Percentiles rank a stretch among this genome's conserved stretches.
phyloP scores from a whole-genome alignment of 2,888 invertebrate species.

The Drosophila sordidula region DNA sequence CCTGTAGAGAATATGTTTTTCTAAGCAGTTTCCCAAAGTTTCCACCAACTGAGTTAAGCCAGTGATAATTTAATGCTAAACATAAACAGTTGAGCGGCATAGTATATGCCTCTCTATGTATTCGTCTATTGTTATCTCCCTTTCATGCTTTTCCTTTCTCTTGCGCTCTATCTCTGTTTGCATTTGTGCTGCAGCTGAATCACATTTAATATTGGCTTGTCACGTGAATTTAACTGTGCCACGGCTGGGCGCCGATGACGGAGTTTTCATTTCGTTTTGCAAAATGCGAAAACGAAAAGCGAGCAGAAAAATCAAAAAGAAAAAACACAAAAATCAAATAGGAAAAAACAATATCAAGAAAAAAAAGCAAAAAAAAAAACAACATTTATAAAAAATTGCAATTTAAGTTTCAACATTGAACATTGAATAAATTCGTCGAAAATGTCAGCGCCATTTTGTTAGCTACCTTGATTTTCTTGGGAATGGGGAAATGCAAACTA shows the following conservation, averaged over 20 bases:
- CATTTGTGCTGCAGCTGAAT: slow-evolving; percentile 57
- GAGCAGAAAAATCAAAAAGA: background rate
- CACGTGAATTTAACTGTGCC: slow-evolving; percentile 78
- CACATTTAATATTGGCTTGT: slow-evolving; percentile 78
- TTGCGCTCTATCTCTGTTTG: background rate
- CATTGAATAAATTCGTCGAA: slow-evolving; percentile 37
- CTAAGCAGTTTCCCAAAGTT: too few species aligned
- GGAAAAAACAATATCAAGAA: slow-evolving; percentile 1
- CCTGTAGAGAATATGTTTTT: too few species aligned
- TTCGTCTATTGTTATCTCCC: slow-evolving; percentile 1
- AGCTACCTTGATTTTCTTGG: background rate
- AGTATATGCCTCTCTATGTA: slow-evolving; percentile 9
- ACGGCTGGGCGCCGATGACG: slow-evolving; percentile 38
- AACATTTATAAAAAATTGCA: slow-evolving; percentile 29
- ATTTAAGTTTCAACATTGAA: slow-evolving; percentile 26
- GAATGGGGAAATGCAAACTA: slow-evolving; percentile 23
- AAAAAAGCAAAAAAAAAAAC: background rate
- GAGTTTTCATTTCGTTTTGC: slow-evolving; percentile 47
- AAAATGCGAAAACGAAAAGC: slow-evolving; percentile 42
- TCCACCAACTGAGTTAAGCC: background rate
- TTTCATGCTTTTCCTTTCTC: background rate
- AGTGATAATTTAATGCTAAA: slow-evolving; percentile 8
- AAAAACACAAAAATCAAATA: background rate
- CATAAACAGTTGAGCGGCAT: slow-evolving; percentile 8
- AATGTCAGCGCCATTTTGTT: slow-evolving; percentile 28